Base-by-base conservation (phyloP, 2,797 vertebrate genomes). In the Cynodonichthys magdalenae region DNA sequence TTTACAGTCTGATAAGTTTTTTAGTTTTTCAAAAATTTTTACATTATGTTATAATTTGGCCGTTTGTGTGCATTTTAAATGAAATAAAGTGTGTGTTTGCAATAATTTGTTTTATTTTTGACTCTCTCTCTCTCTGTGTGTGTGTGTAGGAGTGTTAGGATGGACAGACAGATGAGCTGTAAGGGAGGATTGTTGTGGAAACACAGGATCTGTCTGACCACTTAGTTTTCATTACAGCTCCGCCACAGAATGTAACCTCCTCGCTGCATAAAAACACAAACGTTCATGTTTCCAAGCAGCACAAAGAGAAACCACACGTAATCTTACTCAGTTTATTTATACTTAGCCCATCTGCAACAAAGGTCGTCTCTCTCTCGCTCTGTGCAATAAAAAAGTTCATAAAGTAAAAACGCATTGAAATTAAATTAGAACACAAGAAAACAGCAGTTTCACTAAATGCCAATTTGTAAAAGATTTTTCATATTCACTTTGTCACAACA, bases 111-210 rank as follows among this genome's bases (percentile, higher is more conserved):
- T 31, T 34, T 8, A 2, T 2, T 34, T 34, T 34, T 7, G 31
- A 34, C 7, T 34, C 24, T 29, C 8, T 31, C 2, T 59, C 20
- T 31, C 11, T 50, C 46, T 39, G 52, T 49, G 49, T 41, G 44
- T 6, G 52, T 41, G 65, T 48, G 72, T 1, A 47, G 51, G 73
- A 60, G 68, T 64, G n/a, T 17, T 10, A 62, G 76, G 69, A 76
- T 50, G 64, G 81, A 75, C 66, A 55, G 74, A 64, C 65, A 82
- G 81, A 82, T 80, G 81, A 82, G 79, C 68, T 63, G 65, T 49
- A 41, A 73, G 88, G 90, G 92, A 91, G 87, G 79, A 48, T 81
- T 92, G 88, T 92, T 91, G 75, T 85, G 79, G 67, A 84, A 90
- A 90, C 87, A 86, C 75, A 83, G 87, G 87, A 88, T 82, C 81